These are phyloP conservation scores for Dorcus parallelipipedus DNA, from an alignment of 2,888 invertebrate genomes.

Conservation along the genomic window DNA sequence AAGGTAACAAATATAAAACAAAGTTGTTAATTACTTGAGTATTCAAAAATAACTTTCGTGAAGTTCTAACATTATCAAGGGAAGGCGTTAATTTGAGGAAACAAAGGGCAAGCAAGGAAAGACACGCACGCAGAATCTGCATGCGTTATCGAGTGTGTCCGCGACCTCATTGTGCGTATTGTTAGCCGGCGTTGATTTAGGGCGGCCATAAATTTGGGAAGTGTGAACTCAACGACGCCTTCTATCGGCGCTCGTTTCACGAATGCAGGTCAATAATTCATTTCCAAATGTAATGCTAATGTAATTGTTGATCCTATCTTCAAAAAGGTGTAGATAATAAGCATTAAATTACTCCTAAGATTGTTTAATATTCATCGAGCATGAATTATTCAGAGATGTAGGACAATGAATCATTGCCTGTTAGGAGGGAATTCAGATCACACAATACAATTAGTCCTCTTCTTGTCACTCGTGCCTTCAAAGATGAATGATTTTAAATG, in stretches of 20 bases:
- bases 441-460: too few relatives aligned
- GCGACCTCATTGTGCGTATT: constrained; percentile 38
- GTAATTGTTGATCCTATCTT: constrained; percentile 15
- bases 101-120: background rate
- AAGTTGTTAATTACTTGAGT: too few relatives aligned
- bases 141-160: constrained; percentile 37
- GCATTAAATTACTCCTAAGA: constrained; percentile 6
- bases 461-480: too few relatives aligned
- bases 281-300: constrained; percentile 13
- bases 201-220: constrained; percentile 36
- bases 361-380: constrained; percentile 8
- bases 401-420: too few relatives aligned
- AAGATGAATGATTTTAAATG: too few relatives aligned
- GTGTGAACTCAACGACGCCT: constrained; percentile 35
- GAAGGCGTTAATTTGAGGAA: background rate
- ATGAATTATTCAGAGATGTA: background rate
- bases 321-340: constrained; percentile 10
- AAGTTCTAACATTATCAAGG: background rate
- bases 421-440: too few relatives aligned
- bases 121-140: constrained; percentile 6
- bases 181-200: constrained; percentile 38
- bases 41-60: too few relatives aligned
- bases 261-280: constrained; percentile 9
- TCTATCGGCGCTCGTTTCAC: constrained; percentile 1
- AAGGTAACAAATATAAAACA: too few relatives aligned